Conservation (phyloP, 2,888 invertebrate genomes). For the Calliopum simillimum region DNA sequence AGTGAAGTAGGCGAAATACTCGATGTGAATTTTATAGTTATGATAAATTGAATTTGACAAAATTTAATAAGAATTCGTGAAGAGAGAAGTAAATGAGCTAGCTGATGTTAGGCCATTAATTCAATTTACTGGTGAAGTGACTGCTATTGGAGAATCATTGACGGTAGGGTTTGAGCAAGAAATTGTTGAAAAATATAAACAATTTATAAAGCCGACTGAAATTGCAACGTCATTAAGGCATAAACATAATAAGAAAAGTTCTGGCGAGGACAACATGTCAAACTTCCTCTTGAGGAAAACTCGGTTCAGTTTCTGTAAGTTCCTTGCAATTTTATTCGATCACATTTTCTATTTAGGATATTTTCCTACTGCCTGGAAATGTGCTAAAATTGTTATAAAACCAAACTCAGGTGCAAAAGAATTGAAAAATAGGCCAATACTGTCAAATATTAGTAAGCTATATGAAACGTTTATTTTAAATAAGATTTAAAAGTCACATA, state of each 20-base stretch:
- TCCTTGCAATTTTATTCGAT: conserved; percentile 19
- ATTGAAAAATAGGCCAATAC: too few species aligned
- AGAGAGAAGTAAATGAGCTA: too few species aligned
- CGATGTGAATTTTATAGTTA: too few species aligned
- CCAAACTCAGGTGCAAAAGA: background rate
- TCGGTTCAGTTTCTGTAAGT: background rate
- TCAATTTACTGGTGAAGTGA: background rate
- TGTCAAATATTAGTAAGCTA: too few species aligned
- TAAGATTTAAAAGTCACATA: too few species aligned
- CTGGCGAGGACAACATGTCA: conserved; percentile 8
- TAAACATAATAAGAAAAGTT: conserved; percentile 4
- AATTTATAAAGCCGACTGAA: background rate
- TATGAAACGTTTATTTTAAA: too few species aligned
- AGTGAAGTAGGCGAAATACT: too few species aligned
- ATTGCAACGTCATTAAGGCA: background rate
- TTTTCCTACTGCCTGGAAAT: conserved; percentile 26
- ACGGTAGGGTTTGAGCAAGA: background rate
- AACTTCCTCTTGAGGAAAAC: conserved; percentile 24
- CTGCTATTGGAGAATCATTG: background rate
- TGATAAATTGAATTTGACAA: too few species aligned
- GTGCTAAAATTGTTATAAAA: background rate
- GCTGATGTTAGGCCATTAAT: too few species aligned
- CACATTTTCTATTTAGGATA: conserved; percentile 32
- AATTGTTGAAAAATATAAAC: background rate
- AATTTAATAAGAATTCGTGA: too few species aligned